Conservation (phyloP, 2,888 invertebrate genomes). For the Lumbricus terrestris region DNA sequence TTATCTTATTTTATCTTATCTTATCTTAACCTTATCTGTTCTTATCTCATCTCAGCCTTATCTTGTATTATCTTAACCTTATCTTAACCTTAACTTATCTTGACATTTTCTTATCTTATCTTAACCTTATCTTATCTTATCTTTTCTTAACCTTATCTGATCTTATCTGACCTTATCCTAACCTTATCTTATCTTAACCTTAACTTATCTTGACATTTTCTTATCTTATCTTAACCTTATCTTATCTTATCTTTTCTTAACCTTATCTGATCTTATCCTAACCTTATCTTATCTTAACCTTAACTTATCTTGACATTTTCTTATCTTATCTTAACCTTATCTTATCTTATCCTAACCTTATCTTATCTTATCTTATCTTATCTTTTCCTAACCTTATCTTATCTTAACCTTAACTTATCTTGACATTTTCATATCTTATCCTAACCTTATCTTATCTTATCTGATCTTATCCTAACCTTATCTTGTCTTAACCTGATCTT, state of each 20-base stretch:
- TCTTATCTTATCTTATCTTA: neutral
- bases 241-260: neutral
- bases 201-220: no score
- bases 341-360: neutral
- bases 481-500: no score
- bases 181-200: neutral
- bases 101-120: no score
- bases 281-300: neutral
- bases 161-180: neutral
- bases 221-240: no score
- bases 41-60: no score
- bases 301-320: neutral
- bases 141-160: neutral
- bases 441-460: neutral
- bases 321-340: no score
- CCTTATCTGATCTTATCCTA: no score
- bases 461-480: no score
- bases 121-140: neutral
- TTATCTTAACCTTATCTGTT: neutral
- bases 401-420: neutral
- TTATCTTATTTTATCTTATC: neutral
- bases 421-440: conserved; percentile 35
- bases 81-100: neutral
- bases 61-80: no score
- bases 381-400: no score